Percentiles rank a stretch among this genome's conserved stretches.
Evolutionary conservation across 2,797 vertebrate genomes (phyloP).

Genomic region (Gymnoscopelus microlampas): DNA sequence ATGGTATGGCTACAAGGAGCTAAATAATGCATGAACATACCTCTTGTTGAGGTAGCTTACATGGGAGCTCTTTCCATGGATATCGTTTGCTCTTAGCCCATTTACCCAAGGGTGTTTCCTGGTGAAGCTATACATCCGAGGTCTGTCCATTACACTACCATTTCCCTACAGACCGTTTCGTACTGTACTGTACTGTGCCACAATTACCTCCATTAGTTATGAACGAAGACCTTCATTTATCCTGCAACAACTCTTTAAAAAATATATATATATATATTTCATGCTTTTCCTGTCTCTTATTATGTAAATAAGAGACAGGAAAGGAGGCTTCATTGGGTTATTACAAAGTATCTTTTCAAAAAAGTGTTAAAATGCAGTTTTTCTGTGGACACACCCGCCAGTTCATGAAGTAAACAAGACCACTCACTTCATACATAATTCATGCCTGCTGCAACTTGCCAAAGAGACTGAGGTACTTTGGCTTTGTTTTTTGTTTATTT

Average conservation of each 20-base stretch:
- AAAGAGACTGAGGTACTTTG: too few species aligned
- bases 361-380: too few species aligned
- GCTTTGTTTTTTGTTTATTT: too few species aligned
- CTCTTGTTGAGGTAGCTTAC: constrained; percentile 52
- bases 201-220: constrained; percentile 1
- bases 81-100: constrained; percentile 55
- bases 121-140: constrained; percentile 59
- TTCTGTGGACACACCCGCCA: too few species aligned
- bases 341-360: too few species aligned
- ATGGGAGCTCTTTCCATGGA: constrained; percentile 61
- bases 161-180: constrained; percentile 48
- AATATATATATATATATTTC: too few species aligned
- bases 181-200: constrained; percentile 36
- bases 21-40: constrained; percentile 71
- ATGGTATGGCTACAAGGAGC: constrained; percentile 37
- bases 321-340: too few species aligned
- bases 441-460: too few species aligned
- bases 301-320: too few species aligned
- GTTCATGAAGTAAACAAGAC: too few species aligned
- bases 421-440: too few species aligned
- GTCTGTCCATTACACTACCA: constrained; percentile 42
- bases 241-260: too few species aligned
- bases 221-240: constrained; percentile 3
- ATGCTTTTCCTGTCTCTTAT: background rate
- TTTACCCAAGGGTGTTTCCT: constrained; percentile 59